Percentiles rank a stretch among this genome's conserved stretches.
Evolutionary conservation across 2,888 invertebrate species (phyloP).

Genomic region (Hirtodrosophila cameraria): DNA sequence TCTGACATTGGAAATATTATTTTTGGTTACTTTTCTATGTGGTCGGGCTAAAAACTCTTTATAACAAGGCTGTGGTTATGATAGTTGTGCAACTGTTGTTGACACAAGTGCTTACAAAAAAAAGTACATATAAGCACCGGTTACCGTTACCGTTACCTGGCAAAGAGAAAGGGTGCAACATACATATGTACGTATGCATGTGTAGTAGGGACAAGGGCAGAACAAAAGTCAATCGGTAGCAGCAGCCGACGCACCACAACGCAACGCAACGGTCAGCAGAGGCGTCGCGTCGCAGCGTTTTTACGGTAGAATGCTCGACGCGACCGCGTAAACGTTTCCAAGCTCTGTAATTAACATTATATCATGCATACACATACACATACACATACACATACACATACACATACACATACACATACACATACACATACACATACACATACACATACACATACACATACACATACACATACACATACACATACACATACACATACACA

Average conservation of each 20-base stretch:
- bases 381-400: no score
- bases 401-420: no score
- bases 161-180: slow-evolving; percentile 3
- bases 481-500: no score
- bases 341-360: slow-evolving; percentile 55
- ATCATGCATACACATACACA: slow-evolving; percentile 11
- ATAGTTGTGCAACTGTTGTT: slow-evolving; percentile 29
- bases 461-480: no score
- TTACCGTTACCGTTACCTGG: slow-evolving; percentile 22
- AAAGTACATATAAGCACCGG: no score
- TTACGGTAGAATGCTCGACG: slow-evolving; percentile 54
- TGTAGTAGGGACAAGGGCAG: slow-evolving; percentile 1
- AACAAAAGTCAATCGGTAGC: slow-evolving; percentile 52
- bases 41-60: no score
- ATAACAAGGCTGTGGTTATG: slow-evolving; percentile 20
- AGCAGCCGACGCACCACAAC: slow-evolving; percentile 11
- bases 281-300: slow-evolving; percentile 32
- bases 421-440: no score
- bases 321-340: slow-evolving; percentile 50
- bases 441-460: no score
- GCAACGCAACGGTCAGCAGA: slow-evolving; percentile 28
- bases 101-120: slow-evolving; percentile 2
- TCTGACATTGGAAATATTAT: no score
- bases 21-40: no score
- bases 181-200: no score